Evolutionary conservation across 1,140 invertebrate species (phyloP).

Genomic region (Cherax quadricarinatus): DNA sequence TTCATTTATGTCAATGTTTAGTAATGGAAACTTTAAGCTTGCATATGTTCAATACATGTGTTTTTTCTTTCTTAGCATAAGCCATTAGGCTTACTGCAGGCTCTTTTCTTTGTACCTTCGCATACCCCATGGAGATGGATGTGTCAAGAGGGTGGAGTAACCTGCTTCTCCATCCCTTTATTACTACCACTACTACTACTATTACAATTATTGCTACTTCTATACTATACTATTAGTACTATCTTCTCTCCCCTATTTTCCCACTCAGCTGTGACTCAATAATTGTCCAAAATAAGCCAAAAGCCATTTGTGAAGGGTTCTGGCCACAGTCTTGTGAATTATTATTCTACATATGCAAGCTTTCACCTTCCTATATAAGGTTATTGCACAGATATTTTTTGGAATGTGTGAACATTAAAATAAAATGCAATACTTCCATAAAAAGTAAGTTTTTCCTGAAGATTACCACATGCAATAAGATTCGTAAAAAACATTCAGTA

Average conservation of each 20-base stretch:
- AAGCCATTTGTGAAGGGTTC: too few species aligned
- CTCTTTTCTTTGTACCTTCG: too few species aligned
- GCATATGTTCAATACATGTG: background rate
- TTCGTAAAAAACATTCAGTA: background rate
- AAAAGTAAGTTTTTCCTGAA: background rate
- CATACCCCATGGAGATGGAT: too few species aligned
- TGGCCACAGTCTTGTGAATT: too few species aligned
- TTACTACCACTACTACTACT: too few species aligned
- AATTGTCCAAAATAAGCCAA: too few species aligned
- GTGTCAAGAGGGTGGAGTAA: too few species aligned
- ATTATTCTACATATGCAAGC: background rate
- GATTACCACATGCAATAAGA: background rate
- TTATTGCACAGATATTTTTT: conserved; percentile 49
- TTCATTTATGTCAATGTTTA: background rate
- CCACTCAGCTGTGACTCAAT: too few species aligned
- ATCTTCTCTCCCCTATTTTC: too few species aligned
- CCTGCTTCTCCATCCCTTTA: too few species aligned
- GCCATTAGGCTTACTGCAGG: background rate
- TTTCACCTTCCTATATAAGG: background rate
- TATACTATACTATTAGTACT: too few species aligned
- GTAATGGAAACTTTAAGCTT: background rate
- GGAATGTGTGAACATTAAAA: conserved; percentile 34
- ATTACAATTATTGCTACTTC: too few species aligned
- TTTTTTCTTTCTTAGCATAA: background rate
- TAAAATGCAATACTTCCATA: background rate